Evolutionary conservation across 2,888 invertebrate genomes (phyloP).

Genomic region (Dicyrtomina minuta): DNA sequence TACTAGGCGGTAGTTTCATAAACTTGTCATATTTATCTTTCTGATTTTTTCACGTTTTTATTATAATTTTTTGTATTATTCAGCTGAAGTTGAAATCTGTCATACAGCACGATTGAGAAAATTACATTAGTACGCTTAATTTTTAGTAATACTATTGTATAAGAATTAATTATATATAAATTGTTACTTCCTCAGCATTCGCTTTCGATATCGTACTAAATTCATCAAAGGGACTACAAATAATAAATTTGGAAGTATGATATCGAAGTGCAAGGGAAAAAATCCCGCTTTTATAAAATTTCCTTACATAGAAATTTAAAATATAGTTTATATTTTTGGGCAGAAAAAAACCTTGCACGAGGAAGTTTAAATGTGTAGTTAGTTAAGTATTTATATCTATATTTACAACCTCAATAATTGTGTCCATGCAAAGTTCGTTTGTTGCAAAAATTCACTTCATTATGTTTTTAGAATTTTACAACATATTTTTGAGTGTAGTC

Average conservation of each 20-base stretch:
- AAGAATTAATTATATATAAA: background rate
- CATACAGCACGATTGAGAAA: background rate
- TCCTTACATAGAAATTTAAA: background rate
- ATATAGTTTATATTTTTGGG: constrained; percentile 25
- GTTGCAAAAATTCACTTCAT: background rate
- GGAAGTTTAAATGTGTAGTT: constrained; percentile 21
- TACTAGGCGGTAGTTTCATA: too few species aligned
- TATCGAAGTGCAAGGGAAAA: constrained; percentile 53
- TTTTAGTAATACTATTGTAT: too few species aligned
- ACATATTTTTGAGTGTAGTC: too few species aligned
- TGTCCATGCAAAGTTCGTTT: too few species aligned
- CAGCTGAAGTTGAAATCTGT: background rate
- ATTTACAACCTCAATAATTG: background rate
- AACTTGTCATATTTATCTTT: too few species aligned
- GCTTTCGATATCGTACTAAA: constrained; percentile 39
- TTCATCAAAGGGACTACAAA: too few species aligned
- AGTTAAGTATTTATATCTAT: constrained; percentile 3
- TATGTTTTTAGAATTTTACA: background rate
- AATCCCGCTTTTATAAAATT: constrained; percentile 31
- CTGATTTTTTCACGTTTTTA: too few species aligned
- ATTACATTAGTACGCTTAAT: background rate
- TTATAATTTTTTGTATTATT: too few species aligned
- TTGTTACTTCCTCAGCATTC: constrained; percentile 45
- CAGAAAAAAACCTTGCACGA: constrained; percentile 53
- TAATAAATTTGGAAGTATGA: background rate